These are phyloP conservation scores for Diabrotica undecimpunctata DNA, from an alignment of 1,140 invertebrate species.

Conservation along the genomic window DNA sequence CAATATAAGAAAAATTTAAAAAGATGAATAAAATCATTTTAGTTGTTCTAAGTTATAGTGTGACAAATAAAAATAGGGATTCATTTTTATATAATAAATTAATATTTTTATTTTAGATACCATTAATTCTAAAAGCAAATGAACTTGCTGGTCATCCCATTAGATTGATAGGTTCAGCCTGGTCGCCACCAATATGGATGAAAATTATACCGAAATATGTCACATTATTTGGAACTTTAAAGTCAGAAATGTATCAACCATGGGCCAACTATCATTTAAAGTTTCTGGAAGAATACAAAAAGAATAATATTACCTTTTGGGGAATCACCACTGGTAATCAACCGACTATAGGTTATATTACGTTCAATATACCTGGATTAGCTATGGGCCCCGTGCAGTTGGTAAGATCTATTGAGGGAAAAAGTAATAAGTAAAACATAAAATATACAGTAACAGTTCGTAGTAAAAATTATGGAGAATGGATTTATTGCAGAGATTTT, in stretches of 20 bases:
- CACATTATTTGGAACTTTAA: conserved; percentile 52
- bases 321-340: conserved; percentile 47
- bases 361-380: neutral
- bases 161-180: conserved; percentile 56
- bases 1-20: no score
- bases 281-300: conserved; percentile 45
- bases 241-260: conserved; percentile 43
- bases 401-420: neutral
- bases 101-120: conserved; percentile 39
- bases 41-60: no score
- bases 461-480: no score
- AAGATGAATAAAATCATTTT: no score
- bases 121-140: conserved; percentile 40
- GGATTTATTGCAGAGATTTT: no score
- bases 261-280: conserved; percentile 41
- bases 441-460: no score
- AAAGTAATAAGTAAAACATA: no score
- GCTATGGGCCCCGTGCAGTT: neutral
- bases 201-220: conserved; percentile 70
- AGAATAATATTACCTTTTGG: conserved; percentile 43
- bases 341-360: conserved; percentile 29
- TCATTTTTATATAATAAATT: no score
- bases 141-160: conserved; percentile 26
- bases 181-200: conserved; percentile 92
- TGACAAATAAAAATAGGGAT: no score